A percentile compares a stretch with the other conserved stretches of the same genome.
Conservation (phyloP, 2,888 invertebrate genomes). For the Monopis laevigella region DNA sequence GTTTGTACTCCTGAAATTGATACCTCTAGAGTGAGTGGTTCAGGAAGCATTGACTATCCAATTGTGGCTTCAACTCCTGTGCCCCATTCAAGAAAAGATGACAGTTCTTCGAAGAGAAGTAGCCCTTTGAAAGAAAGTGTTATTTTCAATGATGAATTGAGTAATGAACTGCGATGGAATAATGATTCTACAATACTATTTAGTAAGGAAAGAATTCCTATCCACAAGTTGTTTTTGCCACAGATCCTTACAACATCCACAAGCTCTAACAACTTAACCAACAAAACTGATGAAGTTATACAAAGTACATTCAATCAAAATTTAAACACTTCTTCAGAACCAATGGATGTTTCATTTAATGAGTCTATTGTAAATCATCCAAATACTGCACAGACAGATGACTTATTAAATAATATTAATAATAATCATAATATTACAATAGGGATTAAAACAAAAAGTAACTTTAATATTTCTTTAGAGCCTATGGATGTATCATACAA, state of each 20-base stretch:
- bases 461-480: slow-evolving; percentile 3
- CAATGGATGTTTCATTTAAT: slow-evolving; percentile 48
- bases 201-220: slow-evolving; percentile 47
- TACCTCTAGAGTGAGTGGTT: background rate
- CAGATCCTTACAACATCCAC: slow-evolving; percentile 5
- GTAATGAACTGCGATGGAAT: slow-evolving; percentile 52
- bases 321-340: slow-evolving; percentile 26
- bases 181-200: slow-evolving; percentile 51
- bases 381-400: slow-evolving; percentile 24
- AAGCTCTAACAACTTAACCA: slow-evolving; percentile 16
- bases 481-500: slow-evolving; percentile 8
- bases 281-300: slow-evolving; percentile 6
- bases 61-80: slow-evolving; percentile 44
- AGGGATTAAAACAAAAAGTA: background rate
- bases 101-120: slow-evolving; percentile 31
- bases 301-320: slow-evolving; percentile 16
- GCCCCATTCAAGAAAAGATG: slow-evolving; percentile 29
- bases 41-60: background rate
- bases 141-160: slow-evolving; percentile 49
- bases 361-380: slow-evolving; percentile 31
- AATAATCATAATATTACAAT: background rate
- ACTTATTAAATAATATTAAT: background rate
- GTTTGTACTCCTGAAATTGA: slow-evolving; percentile 4
- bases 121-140: slow-evolving; percentile 51
- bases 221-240: slow-evolving; percentile 42